phyloP scores from a whole-genome alignment of 2,888 invertebrate genomes.

The Dinocampus coccinellae region DNA sequence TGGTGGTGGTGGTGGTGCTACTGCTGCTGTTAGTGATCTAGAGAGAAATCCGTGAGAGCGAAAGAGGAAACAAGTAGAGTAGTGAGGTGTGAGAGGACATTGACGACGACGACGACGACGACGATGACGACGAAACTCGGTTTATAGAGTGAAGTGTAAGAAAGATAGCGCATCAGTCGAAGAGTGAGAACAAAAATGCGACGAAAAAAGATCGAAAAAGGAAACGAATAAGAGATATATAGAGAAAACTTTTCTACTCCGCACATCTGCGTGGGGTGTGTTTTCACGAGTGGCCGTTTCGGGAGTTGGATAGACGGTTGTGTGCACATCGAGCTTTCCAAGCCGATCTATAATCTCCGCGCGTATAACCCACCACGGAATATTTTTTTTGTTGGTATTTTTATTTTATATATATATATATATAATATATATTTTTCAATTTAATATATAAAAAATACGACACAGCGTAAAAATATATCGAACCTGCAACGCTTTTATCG shows the following conservation, averaged over 20 bases:
- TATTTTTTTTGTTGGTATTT: too few species aligned
- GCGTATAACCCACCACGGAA: not conserved
- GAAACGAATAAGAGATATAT: not conserved
- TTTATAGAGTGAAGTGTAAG: conserved; percentile 16
- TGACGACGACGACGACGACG: too few species aligned
- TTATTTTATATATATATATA: too few species aligned
- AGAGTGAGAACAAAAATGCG: not conserved
- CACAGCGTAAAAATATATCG: not conserved
- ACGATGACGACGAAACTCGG: not conserved
- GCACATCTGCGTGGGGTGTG: conserved; percentile 26
- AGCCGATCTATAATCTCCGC: conserved; percentile 37
- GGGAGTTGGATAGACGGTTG: conserved; percentile 40
- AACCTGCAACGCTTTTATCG: conserved; percentile 8
- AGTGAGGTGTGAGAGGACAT: conserved; percentile 24
- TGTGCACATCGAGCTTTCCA: conserved; percentile 30
- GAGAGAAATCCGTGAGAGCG: conserved; percentile 19
- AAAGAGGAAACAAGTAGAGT: not conserved
- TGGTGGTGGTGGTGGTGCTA: conserved; percentile 37
- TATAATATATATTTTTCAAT: too few species aligned
- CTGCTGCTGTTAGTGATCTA: conserved; percentile 21
- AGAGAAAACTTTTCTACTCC: not conserved
- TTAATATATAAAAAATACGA: not conserved
- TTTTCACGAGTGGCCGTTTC: conserved; percentile 38
- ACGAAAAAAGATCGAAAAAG: conserved; percentile 4
- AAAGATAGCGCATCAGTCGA: conserved; percentile 11